A percentile compares a stretch with the other conserved stretches of the same genome.
Conservation (phyloP, 2,797 vertebrate genomes). For the Sebastes variabilis region DNA sequence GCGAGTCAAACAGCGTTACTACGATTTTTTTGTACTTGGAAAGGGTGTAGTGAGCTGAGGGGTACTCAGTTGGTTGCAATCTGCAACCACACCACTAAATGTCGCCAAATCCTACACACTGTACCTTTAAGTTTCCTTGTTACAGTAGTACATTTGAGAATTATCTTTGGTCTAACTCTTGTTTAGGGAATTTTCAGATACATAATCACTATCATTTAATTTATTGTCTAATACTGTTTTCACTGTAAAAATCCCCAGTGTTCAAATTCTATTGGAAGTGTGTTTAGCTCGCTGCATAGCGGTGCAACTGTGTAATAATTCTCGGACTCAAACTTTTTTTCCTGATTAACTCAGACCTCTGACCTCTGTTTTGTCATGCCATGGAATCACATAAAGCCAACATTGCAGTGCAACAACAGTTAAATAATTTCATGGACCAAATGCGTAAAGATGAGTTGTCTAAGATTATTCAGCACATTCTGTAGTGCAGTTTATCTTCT, state of each 20-base stretch:
- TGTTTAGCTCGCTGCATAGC: not conserved
- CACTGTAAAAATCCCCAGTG: too few species aligned
- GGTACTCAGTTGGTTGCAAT: not conserved
- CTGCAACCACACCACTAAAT: not conserved
- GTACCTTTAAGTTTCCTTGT: not conserved
- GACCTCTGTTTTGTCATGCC: not conserved
- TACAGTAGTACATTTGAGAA: not conserved
- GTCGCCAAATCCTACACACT: not conserved
- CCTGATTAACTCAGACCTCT: not conserved
- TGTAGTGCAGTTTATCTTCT: too few species aligned
- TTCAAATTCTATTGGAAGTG: not conserved
- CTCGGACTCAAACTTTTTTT: not conserved
- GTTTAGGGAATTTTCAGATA: not conserved
- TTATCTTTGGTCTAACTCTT: not conserved
- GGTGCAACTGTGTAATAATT: not conserved
- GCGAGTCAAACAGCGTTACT: fast-evolving
- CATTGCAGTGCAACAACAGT: not conserved
- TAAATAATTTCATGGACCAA: not conserved
- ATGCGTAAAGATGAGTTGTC: not conserved
- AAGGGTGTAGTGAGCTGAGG: not conserved
- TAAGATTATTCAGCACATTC: not conserved
- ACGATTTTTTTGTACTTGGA: too few species aligned
- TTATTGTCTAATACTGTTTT: not conserved
- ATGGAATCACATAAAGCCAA: not conserved
- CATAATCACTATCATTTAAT: not conserved